Conservation (phyloP, 2,113 vertebrate species). For the Paradisaea rubra region DNA sequence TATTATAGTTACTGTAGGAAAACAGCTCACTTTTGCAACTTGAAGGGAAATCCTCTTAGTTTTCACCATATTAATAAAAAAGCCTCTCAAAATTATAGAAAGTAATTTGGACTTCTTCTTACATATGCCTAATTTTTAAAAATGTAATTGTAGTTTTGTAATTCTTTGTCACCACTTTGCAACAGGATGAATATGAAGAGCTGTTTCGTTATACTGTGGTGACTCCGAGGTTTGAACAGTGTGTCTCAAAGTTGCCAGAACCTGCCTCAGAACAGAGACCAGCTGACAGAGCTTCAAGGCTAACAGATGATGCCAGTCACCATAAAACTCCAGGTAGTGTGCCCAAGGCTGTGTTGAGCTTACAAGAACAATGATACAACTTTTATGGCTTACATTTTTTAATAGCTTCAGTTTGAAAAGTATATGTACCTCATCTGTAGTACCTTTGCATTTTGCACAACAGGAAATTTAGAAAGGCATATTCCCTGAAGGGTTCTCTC, state of each 20-base stretch:
- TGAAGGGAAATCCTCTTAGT: not conserved
- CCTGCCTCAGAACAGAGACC: conserved; percentile 42
- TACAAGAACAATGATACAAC: not conserved
- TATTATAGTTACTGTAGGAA: not conserved
- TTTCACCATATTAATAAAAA: not conserved
- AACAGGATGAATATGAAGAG: conserved; percentile 91
- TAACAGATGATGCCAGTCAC: conserved; percentile 48
- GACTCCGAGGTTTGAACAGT: conserved; percentile 75
- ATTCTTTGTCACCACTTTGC: conserved; percentile 4
- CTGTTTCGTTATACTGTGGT: conserved; percentile 80
- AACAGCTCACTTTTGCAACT: not conserved
- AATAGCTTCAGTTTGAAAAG: not conserved
- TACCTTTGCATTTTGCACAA: not conserved
- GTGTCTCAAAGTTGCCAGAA: conserved; percentile 36
- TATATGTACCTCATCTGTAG: not conserved
- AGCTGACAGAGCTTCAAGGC: conserved; percentile 19
- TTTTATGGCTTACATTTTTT: not conserved
- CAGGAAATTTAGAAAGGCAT: not conserved
- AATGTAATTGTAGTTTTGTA: not conserved
- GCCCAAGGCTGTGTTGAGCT: not conserved
- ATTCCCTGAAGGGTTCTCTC: not conserved
- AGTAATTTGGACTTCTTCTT: not conserved
- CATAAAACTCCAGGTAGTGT: conserved; percentile 59
- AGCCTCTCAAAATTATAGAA: not conserved
- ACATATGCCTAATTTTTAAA: not conserved